Evolutionary conservation across 2,113 vertebrate genomes (phyloP).

Genomic region (Eulemur macaco): DNA sequence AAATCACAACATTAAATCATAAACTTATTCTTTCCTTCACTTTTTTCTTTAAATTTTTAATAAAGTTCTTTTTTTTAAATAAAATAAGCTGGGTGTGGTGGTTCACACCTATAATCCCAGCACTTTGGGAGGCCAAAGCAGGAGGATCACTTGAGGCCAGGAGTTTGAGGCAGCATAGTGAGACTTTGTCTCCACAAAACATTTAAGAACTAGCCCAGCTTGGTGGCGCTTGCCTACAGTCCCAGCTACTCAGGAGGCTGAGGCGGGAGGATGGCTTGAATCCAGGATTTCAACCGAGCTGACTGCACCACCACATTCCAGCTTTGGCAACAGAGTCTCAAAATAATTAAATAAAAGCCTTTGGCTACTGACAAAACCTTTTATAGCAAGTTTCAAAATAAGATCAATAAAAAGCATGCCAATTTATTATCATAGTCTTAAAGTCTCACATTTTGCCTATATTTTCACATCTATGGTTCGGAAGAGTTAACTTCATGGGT

Average conservation of each 20-base stretch:
- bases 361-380: not conserved
- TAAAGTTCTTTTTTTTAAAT: not conserved
- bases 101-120: too few species aligned
- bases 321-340: too few species aligned
- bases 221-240: too few species aligned
- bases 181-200: too few species aligned
- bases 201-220: too few species aligned
- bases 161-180: too few species aligned
- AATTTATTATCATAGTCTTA: not conserved
- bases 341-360: not conserved
- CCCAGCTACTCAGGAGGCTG: too few species aligned
- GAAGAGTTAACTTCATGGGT: not conserved
- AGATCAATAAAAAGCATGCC: not conserved
- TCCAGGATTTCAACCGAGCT: too few species aligned
- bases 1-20: not conserved
- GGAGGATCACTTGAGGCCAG: too few species aligned
- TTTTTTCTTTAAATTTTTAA: not conserved
- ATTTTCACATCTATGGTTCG: not conserved
- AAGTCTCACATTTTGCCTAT: not conserved
- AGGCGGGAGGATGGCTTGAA: too few species aligned
- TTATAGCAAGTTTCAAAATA: not conserved
- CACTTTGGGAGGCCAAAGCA: too few species aligned
- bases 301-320: too few species aligned
- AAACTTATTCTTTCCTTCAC: not conserved
- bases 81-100: not conserved